Conservation (phyloP, 2,113 vertebrate genomes). For the Bolborhynchus lineola region DNA sequence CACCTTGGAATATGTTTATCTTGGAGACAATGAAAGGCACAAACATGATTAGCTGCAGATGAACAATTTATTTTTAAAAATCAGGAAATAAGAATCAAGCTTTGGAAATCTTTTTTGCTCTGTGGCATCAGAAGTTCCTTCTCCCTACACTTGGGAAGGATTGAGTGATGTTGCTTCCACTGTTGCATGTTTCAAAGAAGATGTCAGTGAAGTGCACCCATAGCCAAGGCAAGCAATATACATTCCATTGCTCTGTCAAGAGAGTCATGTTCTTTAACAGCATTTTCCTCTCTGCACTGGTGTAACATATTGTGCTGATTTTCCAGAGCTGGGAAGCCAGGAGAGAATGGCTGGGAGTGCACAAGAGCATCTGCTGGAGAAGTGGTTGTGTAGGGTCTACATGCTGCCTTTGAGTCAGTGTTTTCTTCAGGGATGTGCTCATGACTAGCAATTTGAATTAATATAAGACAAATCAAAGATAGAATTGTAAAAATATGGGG, state of each 20-base stretch:
- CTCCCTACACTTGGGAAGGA: not conserved
- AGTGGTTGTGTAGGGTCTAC: not conserved
- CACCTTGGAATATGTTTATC: constrained; percentile 31
- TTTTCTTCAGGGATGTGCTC: not conserved
- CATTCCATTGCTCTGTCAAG: not conserved
- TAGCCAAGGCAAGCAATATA: not conserved
- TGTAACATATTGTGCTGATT: not conserved
- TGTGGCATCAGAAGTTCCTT: not conserved
- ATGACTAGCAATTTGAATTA: not conserved
- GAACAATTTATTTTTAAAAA: not conserved
- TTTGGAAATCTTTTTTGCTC: not conserved
- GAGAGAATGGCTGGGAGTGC: not conserved
- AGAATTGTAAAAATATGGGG: not conserved
- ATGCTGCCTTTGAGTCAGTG: accelerated
- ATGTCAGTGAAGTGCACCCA: accelerated
- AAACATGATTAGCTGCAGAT: constrained; percentile 24
- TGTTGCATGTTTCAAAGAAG: not conserved
- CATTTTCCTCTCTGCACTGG: not conserved
- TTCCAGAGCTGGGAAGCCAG: not conserved
- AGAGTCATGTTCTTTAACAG: not conserved
- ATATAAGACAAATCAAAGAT: not conserved
- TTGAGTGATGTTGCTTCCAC: not conserved
- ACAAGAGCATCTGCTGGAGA: not conserved
- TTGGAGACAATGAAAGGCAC: not conserved
- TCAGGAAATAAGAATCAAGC: not conserved